phyloP scores from a whole-genome alignment of 2,888 invertebrate genomes.

The Tiliacea aurago region DNA sequence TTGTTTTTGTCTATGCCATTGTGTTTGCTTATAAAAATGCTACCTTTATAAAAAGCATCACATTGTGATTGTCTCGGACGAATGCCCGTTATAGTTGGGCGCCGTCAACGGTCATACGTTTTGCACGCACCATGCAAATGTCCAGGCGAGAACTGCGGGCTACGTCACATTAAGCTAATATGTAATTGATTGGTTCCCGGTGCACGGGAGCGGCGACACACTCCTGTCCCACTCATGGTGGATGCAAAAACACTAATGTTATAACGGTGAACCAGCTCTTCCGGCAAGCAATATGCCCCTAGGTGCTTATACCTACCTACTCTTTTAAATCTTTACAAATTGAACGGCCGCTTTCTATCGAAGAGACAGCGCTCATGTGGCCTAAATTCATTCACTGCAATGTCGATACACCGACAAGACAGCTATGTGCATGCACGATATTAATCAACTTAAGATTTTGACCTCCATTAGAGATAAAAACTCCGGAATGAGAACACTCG shows the following conservation, averaged over 20 bases:
- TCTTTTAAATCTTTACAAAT: constrained; percentile 77
- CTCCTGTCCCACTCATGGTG: constrained; percentile 86
- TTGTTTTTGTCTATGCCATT: constrained; percentile 7
- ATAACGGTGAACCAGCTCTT: constrained; percentile 82
- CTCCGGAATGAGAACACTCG: constrained; percentile 64
- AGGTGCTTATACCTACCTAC: constrained; percentile 61
- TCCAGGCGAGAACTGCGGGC: constrained; percentile 76
- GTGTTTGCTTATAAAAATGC: constrained; percentile 38
- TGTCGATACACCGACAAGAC: constrained; percentile 63
- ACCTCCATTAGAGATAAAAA: constrained; percentile 69
- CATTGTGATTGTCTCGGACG: constrained; percentile 76
- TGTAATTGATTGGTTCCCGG: constrained; percentile 89
- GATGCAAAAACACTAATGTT: constrained; percentile 88
- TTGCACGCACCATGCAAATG: constrained; percentile 82
- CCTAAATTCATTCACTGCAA: constrained; percentile 70
- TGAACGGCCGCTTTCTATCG: constrained; percentile 75
- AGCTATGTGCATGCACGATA: constrained; percentile 70
- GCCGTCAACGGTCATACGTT: constrained; percentile 73
- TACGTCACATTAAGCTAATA: constrained; percentile 89
- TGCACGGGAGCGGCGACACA: constrained; percentile 79
- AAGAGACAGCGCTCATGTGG: constrained; percentile 69
- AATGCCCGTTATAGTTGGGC: constrained; percentile 76
- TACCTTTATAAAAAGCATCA: constrained; percentile 77
- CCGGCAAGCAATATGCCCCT: constrained; percentile 74
- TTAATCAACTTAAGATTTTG: constrained; percentile 74